phyloP scores from a whole-genome alignment of 2,113 vertebrate species.

The Steatornis caripensis region DNA sequence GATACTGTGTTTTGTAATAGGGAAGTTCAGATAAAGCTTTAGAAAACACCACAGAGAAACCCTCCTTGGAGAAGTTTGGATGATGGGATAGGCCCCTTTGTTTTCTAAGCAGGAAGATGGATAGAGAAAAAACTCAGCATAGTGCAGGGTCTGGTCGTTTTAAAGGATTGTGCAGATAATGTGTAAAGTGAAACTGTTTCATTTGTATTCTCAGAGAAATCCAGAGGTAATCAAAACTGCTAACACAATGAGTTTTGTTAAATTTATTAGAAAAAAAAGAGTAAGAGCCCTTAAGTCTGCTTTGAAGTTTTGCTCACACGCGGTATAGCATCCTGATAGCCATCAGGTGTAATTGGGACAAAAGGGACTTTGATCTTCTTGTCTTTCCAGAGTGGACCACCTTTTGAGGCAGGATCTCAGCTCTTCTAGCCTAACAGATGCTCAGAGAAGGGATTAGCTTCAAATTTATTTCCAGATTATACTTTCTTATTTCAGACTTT shows the following conservation, averaged over 20 bases:
- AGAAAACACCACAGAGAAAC: background rate
- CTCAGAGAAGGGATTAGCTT: background rate
- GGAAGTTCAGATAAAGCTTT: background rate
- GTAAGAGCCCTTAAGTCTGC: background rate
- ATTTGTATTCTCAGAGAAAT: slow-evolving; percentile 15
- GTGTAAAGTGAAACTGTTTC: background rate
- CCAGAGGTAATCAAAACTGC: background rate
- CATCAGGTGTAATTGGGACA: slow-evolving; percentile 15
- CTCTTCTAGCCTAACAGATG: background rate
- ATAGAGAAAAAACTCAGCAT: background rate
- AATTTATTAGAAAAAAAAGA: background rate
- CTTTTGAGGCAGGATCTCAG: slow-evolving; percentile 8
- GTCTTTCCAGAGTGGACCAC: background rate
- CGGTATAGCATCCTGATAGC: background rate
- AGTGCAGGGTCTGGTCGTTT: background rate
- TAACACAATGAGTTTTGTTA: slow-evolving; percentile 11
- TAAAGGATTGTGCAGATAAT: background rate
- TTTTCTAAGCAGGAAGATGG: background rate
- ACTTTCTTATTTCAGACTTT: background rate
- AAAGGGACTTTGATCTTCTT: slow-evolving; percentile 32
- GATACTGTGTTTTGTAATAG: background rate
- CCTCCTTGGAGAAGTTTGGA: background rate
- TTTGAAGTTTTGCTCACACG: slow-evolving; percentile 27
- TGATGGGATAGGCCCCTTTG: background rate
- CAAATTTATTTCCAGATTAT: background rate